phyloP scores from a whole-genome alignment of 2,113 vertebrate species.

The Festucalex cinctus region DNA sequence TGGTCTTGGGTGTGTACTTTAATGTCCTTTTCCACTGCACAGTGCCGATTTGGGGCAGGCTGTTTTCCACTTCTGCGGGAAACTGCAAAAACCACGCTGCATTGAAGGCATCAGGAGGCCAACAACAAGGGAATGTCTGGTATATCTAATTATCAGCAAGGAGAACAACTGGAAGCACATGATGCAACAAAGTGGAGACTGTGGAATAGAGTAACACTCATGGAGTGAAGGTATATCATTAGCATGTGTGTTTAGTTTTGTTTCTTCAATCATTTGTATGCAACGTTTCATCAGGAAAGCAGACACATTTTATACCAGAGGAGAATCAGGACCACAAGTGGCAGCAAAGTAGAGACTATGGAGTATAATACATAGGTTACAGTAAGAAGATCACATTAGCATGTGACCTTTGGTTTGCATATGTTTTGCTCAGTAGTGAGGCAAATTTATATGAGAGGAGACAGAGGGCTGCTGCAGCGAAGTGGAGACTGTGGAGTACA shows the following conservation, averaged over 20 bases:
- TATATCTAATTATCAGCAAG: background rate
- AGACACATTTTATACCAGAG: background rate
- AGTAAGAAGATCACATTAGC: background rate
- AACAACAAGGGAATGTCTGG: background rate
- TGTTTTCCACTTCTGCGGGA: background rate
- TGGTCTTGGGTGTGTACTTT: constrained; percentile 3
- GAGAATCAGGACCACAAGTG: background rate
- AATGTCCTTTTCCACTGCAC: constrained; percentile 6
- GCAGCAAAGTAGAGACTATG: background rate
- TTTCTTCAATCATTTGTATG: background rate
- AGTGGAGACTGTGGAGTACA: background rate
- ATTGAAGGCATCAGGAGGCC: background rate
- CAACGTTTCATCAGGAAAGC: background rate
- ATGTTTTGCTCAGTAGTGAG: background rate
- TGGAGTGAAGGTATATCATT: background rate
- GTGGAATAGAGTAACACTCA: background rate
- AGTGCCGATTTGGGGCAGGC: background rate
- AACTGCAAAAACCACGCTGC: background rate
- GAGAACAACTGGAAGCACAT: background rate
- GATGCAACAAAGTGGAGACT: background rate
- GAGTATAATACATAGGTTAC: background rate
- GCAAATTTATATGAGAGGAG: background rate
- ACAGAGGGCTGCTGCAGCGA: background rate
- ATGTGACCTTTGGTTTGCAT: background rate
- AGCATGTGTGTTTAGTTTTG: background rate